These are phyloP conservation scores for Trididemnum clinides DNA, from an alignment of 23 tunicate genomes.

Conservation along the genomic window DNA sequence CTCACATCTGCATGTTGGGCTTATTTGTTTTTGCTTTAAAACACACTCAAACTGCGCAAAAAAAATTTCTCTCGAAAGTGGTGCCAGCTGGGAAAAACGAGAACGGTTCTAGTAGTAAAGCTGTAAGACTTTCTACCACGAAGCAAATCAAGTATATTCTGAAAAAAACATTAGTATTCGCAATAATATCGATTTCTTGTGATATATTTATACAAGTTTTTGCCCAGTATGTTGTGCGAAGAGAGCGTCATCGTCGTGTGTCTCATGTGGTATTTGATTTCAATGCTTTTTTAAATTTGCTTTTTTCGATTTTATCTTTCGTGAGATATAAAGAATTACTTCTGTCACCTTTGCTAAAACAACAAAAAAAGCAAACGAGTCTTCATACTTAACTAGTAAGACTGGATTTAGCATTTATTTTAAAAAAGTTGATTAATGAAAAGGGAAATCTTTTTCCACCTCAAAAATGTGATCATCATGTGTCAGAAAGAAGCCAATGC, in stretches of 20 bases:
- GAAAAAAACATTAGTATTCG: background rate
- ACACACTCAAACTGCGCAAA: background rate
- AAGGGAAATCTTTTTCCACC: too few relatives aligned
- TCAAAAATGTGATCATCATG: too few relatives aligned
- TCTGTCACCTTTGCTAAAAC: background rate
- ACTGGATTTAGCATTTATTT: too few relatives aligned
- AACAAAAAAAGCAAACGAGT: too few relatives aligned
- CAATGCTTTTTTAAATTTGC: background rate
- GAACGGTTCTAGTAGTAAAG: background rate
- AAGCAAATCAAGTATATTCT: background rate
- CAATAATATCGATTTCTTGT: background rate
- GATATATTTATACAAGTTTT: background rate
- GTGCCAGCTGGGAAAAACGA: too few relatives aligned
- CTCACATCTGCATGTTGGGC: constrained; percentile 35
- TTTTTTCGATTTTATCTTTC: background rate
- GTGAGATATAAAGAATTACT: background rate
- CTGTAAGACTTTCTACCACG: background rate
- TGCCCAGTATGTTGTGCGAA: background rate
- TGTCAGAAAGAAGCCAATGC: too few relatives aligned
- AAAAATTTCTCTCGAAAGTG: too few relatives aligned
- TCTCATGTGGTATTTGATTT: background rate
- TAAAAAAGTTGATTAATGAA: too few relatives aligned
- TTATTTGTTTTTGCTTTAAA: constrained; percentile 49
- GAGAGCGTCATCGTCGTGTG: constrained; percentile 2
- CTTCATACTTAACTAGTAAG: too few relatives aligned